A percentile compares a stretch with the other conserved stretches of the same genome.
Conservation (phyloP, 2,888 invertebrate species). For the Acheta domesticus region DNA sequence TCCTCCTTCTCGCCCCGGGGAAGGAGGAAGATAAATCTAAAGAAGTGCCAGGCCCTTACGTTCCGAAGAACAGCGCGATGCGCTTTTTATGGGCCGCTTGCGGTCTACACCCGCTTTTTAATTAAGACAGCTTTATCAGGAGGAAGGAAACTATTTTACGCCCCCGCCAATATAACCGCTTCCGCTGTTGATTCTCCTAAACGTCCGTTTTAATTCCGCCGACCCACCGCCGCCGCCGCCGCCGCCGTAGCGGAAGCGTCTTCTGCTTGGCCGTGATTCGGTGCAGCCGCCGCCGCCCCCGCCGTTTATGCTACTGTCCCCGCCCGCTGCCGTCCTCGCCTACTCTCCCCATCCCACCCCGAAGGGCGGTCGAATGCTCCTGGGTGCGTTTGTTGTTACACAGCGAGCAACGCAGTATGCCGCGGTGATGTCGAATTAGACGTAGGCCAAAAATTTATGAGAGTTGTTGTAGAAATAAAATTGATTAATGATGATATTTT, state of each 20-base stretch:
- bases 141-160: background rate
- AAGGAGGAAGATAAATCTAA: background rate
- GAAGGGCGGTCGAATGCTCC: no score
- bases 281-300: background rate
- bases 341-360: no score
- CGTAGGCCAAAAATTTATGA: no score
- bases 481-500: no score
- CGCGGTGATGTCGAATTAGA: no score
- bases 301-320: background rate
- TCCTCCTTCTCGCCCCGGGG: no score
- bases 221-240: background rate
- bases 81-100: background rate
- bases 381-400: no score
- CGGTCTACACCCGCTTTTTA: background rate
- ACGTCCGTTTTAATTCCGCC: background rate
- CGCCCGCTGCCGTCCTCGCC: no score
- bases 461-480: no score
- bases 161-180: constrained; percentile 7
- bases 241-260: background rate
- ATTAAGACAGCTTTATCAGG: background rate
- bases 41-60: background rate
- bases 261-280: background rate
- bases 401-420: no score
- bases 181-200: constrained; percentile 18
- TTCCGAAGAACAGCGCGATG: no score